Evolutionary conservation across 2,113 vertebrate genomes (phyloP).

Genomic region (Xiphias gladius): DNA sequence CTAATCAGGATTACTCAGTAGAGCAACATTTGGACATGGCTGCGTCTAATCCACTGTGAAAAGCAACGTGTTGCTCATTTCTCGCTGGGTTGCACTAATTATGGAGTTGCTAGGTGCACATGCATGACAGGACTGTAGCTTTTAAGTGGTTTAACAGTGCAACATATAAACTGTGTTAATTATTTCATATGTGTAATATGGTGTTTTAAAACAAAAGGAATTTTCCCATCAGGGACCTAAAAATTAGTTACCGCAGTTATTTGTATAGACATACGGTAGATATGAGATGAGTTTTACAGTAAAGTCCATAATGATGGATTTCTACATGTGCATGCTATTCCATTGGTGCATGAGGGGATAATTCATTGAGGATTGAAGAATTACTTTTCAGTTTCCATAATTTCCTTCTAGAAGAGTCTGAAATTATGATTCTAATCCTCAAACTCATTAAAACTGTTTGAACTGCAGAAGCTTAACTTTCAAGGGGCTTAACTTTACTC

Average conservation of each 20-base stretch:
- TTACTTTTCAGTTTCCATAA: slow-evolving; percentile 62
- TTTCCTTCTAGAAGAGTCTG: slow-evolving; percentile 57
- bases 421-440: slow-evolving; percentile 74
- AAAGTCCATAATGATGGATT: slow-evolving; percentile 41
- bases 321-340: slow-evolving; percentile 2
- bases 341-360: slow-evolving; percentile 43
- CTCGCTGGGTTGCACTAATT: slow-evolving; percentile 58
- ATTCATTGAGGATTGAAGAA: slow-evolving; percentile 64
- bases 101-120: slow-evolving; percentile 44
- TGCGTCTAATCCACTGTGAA: slow-evolving; percentile 70
- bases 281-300: slow-evolving; percentile 19
- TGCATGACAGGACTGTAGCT: slow-evolving; percentile 18
- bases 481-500: slow-evolving; percentile 57
- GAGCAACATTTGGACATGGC: slow-evolving; percentile 60
- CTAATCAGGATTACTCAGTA: slow-evolving; percentile 75
- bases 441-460: slow-evolving; percentile 73
- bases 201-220: slow-evolving; percentile 23
- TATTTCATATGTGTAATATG: neutral
- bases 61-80: slow-evolving; percentile 69
- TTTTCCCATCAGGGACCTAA: neutral
- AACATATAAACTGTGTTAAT: slow-evolving; percentile 12
- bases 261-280: neutral
- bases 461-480: slow-evolving; percentile 56
- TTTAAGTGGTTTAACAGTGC: slow-evolving; percentile 4
- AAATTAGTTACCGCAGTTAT: slow-evolving; percentile 19